These are phyloP conservation scores for Percina caprodes DNA, from an alignment of 2,113 vertebrate species.

Conservation along the genomic window DNA sequence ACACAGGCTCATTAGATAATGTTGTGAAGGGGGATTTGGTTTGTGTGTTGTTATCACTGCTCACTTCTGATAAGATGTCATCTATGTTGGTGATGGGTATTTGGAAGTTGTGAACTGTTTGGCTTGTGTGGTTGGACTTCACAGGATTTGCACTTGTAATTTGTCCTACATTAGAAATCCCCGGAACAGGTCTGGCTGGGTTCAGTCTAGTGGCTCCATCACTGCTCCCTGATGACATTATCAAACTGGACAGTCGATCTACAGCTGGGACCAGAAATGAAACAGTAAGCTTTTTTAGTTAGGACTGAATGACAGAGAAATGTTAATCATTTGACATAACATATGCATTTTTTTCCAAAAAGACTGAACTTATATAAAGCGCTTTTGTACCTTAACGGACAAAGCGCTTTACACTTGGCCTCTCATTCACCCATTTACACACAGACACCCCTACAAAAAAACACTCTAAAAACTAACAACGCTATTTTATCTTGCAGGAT, in stretches of 20 bases:
- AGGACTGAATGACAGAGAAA: not conserved
- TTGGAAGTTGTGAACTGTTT: slow-evolving; percentile 22
- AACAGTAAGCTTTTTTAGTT: not conserved
- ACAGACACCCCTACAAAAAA: not conserved
- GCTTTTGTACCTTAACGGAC: not conserved
- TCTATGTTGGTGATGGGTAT: slow-evolving; percentile 80
- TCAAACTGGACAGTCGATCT: slow-evolving; percentile 81
- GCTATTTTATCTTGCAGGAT: not conserved
- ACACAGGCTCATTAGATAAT: not conserved
- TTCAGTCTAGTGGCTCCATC: slow-evolving; percentile 65
- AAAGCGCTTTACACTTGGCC: not conserved
- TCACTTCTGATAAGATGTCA: slow-evolving; percentile 78
- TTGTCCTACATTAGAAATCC: slow-evolving; percentile 49
- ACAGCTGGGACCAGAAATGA: slow-evolving; percentile 80
- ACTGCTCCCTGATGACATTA: slow-evolving; percentile 72
- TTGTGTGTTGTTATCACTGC: slow-evolving; percentile 15
- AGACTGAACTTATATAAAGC: not conserved
- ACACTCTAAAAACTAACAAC: not conserved
- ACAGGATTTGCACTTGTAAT: slow-evolving; percentile 9
- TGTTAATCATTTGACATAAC: not conserved
- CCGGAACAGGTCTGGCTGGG: slow-evolving; percentile 54
- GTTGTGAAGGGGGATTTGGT: not conserved
- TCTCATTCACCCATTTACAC: not conserved
- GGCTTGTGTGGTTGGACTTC: slow-evolving; percentile 17
- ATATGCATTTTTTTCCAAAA: not conserved